Base-by-base conservation (phyloP, 2,888 invertebrate species). In the Drosophila formosana region DNA sequence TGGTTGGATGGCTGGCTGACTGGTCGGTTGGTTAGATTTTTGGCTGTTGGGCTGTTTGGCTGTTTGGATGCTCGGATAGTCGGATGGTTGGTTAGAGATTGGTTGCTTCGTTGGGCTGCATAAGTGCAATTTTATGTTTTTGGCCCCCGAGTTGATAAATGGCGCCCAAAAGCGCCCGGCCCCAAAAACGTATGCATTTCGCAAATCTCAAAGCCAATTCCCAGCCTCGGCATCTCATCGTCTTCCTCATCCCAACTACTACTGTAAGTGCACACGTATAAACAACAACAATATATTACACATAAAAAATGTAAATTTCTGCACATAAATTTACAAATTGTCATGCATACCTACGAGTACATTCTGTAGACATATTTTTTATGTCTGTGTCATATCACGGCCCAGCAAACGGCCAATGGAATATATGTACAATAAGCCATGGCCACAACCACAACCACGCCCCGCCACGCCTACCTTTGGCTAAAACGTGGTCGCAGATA, bases 71-170 rank as follows among this genome's bases (percentile, higher is more conserved):
- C 28, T 30, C 6, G 30, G 30, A 30, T 30, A 30, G 30, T 55
- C 45, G 72, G 61, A 49, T 37, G 60, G 43, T 52, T 62, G 52
- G 45, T 64, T 56, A 28, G 37, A 82, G 70, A 58, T 61, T 65
- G 60, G 39, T 37, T 63, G 62, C 60, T 23, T 37, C 9, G 60
- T 53, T 78, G 47, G 52, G 61, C 72, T 79, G 87, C 83, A 83
- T 82, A 82, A 86, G 83, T 83, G 89, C 83, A 83, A 83, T 83
- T 88, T 83, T 75, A 82, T 83, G 89, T 86, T 83, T 88, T 78
- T 72, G 64, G 62, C 66, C 70, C 13, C 39, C 66, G 62, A 88
- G 88, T 85, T 88, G 88, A 82, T 85, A 82, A 88, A 82, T 88
- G 82, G 66, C 56, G 78, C 53, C 56, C 46, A 46, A 56, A 26